Evolutionary conservation across 2,113 vertebrate genomes (phyloP).

Genomic region (Proteles cristata): DNA sequence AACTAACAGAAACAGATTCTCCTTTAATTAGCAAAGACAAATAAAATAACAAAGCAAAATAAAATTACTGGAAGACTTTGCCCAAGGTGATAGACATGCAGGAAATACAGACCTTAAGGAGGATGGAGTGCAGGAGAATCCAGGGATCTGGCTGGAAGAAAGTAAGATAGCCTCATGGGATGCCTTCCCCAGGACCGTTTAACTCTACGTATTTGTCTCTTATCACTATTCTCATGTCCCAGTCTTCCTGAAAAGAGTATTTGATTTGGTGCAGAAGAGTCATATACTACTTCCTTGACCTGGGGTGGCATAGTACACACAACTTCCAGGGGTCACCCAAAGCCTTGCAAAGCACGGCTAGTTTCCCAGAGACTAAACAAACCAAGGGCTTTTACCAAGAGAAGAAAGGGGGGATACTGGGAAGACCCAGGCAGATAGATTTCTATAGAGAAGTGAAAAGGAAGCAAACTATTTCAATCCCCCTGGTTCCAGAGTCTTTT

Average conservation of each 20-base stretch:
- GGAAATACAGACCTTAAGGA: neutral
- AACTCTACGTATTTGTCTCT: neutral
- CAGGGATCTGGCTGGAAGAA: neutral
- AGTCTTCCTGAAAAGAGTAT: neutral
- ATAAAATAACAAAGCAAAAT: neutral
- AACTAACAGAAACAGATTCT: neutral
- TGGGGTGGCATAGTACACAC: neutral
- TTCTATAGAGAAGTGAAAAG: neutral
- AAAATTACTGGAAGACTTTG: neutral
- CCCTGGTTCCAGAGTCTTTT: neutral
- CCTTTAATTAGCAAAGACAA: neutral
- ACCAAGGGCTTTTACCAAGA: neutral
- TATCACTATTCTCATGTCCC: neutral
- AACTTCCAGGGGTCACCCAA: neutral
- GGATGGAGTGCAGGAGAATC: neutral
- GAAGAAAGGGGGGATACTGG: fast-evolving
- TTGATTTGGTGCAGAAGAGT: neutral
- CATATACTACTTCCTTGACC: neutral
- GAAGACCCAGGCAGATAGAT: neutral
- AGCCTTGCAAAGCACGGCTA: neutral
- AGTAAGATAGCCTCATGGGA: neutral
- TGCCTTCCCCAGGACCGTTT: neutral
- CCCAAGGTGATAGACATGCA: neutral
- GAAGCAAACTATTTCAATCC: neutral
- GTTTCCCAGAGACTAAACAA: neutral